Base-by-base conservation (phyloP, 1,140 invertebrate species). In the Helicoverpa zea region DNA sequence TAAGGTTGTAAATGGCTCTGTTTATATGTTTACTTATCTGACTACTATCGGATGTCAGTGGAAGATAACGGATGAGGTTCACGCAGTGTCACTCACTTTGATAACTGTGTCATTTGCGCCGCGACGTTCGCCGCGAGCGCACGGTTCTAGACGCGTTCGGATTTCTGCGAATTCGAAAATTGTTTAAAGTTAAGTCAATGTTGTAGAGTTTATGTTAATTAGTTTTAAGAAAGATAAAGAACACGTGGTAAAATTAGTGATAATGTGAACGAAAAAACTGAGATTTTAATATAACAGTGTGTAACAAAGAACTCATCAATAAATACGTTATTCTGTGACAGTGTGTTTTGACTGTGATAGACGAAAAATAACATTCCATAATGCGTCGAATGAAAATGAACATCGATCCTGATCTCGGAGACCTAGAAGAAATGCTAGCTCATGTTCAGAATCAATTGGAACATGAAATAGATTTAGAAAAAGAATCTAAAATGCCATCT, bases 391-490 rank as follows among this genome's bases (percentile, higher is more conserved):
- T 85, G 16, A 93, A 92, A 81, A 84, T 92, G 81, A 94, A 90
- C 35, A 83, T 94, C 7, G 91, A 94, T 70, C 93, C 95, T 0
- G 93, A 95, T 84, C 72, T 95, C 73, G 92, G 92, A 0, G 95
- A 95, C 63, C 64, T 95, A 35, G 95, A 95, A 63, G 92, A 95
- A 68, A 95, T 95, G 94, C 81, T 95, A 11, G 94, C 94, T 0
- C 89, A 93, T 70, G 94, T 95, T 0, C 95, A 95, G 56, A 91
- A 86, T 5, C 93, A 95, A 75, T 83, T 95, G 12, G 93, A 95
- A 81, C 89, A 94, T 51, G 95, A 95, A 81, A 95, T 95, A 1
- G 94, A 94, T 56, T 59, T 92, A 82, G 90, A 94, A 68, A 88
- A 88, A 16, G 89, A 94, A 58, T 83, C 85, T 12, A 94, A 89